Evolutionary conservation across 2,888 invertebrate genomes (phyloP), one percentile per base, ranked within the genome.

Genomic region (Prionchulus punctatus): DNA sequence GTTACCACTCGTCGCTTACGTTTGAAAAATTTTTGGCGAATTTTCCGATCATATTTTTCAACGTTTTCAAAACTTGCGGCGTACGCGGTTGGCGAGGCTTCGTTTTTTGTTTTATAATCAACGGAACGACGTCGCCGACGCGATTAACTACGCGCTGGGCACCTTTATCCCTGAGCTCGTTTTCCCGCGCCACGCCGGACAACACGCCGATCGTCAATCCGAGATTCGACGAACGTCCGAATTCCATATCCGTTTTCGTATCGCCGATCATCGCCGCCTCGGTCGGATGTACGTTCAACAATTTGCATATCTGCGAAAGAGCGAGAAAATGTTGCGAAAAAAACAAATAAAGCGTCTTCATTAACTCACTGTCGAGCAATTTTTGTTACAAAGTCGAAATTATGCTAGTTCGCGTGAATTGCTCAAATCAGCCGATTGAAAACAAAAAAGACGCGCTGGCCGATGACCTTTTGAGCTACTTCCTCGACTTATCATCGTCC

Each of bases 261-360:
- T 75, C 75, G 1, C 75, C 75, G 2, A 75, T 73, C 72, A 75
- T 73, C 7, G 70, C 67, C 1, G 74, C 63, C 43, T 70, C 63
- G 63, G 66, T 27, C 1, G 55, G 51, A 27, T 64, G 60, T 1
- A 71, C 64, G 2, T 64, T 64, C n/a, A 71, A 61, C 43, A 63
- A 55, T 2, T 62, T 59, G 53, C 70, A 71, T 51, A 71, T 70
- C 56, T 65, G 63, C 57, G 21, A 45, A 23, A 48, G n/a, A 21
- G 18, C 36, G 12, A 18, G 18, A 36, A 36, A 36, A 36, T 12
- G 36, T 12, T 36, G 36, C 18, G 18, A 36, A 36, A 36, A 23
- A 7, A 45, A 45, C 23, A 45, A 23, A 23, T n/a, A n/a, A n/a
- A n/a, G n/a, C n/a, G n/a, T n/a, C n/a, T n/a, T n/a, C n/a, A n/a